Base-by-base conservation (phyloP, 2,113 vertebrate species). In the Panurus biarmicus region DNA sequence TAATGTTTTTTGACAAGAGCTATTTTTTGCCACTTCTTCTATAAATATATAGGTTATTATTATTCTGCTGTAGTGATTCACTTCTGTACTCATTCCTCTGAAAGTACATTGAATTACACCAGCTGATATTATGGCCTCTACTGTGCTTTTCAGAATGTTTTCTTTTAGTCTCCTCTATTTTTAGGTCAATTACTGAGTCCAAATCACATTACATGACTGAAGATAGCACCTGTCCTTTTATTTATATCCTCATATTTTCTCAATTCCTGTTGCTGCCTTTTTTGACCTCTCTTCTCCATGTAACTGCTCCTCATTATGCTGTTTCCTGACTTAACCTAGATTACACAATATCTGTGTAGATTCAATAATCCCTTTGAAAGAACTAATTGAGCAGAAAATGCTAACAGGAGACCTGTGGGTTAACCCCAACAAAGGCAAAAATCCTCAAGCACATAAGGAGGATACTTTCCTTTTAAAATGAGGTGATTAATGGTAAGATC, bases 201-300 rank as follows among this genome's bases (percentile, higher is more conserved):
- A 84, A 93, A 94, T 94, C 82, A 94, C 58, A 40, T 95, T 93
- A 94, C 81, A 93, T 66, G 90, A 91, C 80, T 85, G 91, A 96
- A 91, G 88, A 86, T 76, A 96, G 60, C 83, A 93, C 91, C 84
- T 96, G 91, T 89, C 92, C 54, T 95, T 93, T 93, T 93, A 96
- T 96, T 96, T 97, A 96, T 89, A 95, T 67, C 95, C 40, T 81
- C 62, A 60, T 91, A 74, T 95, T 53, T 87, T 83, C 89, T 94
- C 50, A 96, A 86, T 93, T 83, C 90, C 73, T 94, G 65, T 79
- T 78, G 69, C 66, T 91, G 66, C 83, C 95, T 94, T 89, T 91
- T 94, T 79, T 91, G 57, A 87, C 64, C 79, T 78, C 84, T 40
- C 81, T 94, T 79, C 56, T 31, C 36, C 42, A 13, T 57, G 42